A percentile compares a stretch with the other conserved stretches of the same genome.
These are phyloP conservation scores for Hydrophis major DNA, from an alignment of 2,797 vertebrate species.

Conservation along the genomic window DNA sequence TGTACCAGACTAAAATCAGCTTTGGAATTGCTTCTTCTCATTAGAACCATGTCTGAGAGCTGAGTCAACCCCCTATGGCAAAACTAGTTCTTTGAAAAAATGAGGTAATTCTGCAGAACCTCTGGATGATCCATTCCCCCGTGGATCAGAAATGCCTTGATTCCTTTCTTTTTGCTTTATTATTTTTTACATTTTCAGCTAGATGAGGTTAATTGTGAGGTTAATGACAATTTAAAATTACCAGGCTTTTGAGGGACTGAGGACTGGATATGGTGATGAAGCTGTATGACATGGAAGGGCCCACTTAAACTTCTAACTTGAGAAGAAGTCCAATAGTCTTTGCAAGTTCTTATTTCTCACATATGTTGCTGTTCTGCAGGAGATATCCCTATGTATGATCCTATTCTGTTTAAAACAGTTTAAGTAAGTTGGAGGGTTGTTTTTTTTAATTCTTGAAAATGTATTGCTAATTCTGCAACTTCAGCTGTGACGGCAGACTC, in stretches of 20 bases:
- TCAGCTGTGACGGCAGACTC: constrained; percentile 14
- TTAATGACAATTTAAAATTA: neutral
- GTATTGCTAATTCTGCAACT: constrained; percentile 35
- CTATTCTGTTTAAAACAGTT: constrained; percentile 48
- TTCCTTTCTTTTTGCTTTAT: neutral
- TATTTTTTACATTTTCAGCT: neutral
- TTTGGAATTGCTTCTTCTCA: neutral
- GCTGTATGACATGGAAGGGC: neutral
- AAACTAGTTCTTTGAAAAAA: neutral
- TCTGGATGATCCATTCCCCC: neutral
- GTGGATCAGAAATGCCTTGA: neutral
- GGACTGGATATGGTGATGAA: neutral
- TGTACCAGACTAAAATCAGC: neutral
- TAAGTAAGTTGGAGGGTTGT: constrained; percentile 41
- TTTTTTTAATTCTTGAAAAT: constrained; percentile 30
- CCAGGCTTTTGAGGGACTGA: neutral
- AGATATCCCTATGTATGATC: constrained; percentile 44
- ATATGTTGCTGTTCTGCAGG: constrained; percentile 1
- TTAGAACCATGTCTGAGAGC: neutral
- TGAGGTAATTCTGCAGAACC: neutral
- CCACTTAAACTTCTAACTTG: neutral
- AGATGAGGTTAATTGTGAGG: neutral
- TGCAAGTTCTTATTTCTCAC: neutral
- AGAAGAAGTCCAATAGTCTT: neutral
- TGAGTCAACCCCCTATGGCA: neutral